These are phyloP conservation scores for Apodemia duryi DNA, from an alignment of 2,888 invertebrate genomes.

Conservation along the genomic window DNA sequence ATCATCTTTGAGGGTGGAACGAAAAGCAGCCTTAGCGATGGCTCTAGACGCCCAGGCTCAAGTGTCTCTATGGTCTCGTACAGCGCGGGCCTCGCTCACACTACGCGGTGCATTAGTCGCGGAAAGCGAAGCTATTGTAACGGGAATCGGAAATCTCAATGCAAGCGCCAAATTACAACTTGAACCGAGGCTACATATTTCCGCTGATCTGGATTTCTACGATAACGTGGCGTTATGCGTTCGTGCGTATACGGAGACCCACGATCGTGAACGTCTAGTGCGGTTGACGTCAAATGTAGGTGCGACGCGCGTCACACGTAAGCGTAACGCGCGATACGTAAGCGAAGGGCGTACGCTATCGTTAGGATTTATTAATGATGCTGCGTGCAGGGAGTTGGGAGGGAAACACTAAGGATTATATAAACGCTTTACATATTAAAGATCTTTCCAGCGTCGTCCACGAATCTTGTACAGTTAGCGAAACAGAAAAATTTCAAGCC, in stretches of 20 bases:
- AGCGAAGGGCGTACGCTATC: constrained; percentile 39
- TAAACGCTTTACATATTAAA: background rate
- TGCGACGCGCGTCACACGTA: constrained; percentile 27
- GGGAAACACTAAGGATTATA: background rate
- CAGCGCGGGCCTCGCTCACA: constrained; percentile 35
- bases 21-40: constrained; percentile 28
- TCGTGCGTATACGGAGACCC: constrained; percentile 39
- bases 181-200: constrained; percentile 42
- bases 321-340: constrained; percentile 2
- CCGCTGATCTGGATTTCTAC: constrained; percentile 59
- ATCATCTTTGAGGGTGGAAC: background rate
- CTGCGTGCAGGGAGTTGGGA: constrained; percentile 36
- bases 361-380: constrained; percentile 49
- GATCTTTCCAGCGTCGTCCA: background rate
- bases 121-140: constrained; percentile 26
- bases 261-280: constrained; percentile 19
- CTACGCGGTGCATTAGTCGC: constrained; percentile 32
- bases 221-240: constrained; percentile 52
- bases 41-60: constrained; percentile 39
- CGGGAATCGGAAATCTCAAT: constrained; percentile 28
- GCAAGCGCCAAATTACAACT: constrained; percentile 29
- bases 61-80: constrained; percentile 43
- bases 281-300: constrained; percentile 24
- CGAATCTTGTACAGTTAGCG: background rate
- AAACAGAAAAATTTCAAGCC: no score